Evolutionary conservation across 1,140 invertebrate species (phyloP).

Genomic region (Gonioctena quinquepunctata): DNA sequence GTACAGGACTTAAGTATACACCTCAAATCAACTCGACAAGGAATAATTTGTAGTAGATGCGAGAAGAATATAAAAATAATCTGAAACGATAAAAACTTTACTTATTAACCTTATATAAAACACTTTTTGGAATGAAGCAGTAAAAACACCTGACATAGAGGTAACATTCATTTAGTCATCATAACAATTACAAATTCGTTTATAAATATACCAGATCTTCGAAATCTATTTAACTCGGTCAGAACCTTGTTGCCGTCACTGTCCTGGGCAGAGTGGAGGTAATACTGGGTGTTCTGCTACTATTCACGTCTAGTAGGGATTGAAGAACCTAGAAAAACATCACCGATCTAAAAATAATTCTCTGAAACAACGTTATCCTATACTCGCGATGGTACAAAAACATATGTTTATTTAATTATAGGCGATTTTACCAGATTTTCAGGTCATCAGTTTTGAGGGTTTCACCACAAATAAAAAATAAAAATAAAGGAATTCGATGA

Average conservation of each 20-base stretch:
- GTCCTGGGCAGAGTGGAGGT: slow-evolving; percentile 48
- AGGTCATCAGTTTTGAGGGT: too few relatives aligned
- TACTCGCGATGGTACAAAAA: too few relatives aligned
- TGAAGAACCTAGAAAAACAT: slow-evolving; percentile 47
- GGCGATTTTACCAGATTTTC: too few relatives aligned
- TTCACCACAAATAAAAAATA: too few relatives aligned
- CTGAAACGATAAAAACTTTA: not conserved
- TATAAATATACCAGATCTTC: slow-evolving; percentile 46
- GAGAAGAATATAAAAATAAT: not conserved
- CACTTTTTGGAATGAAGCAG: not conserved
- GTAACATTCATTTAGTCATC: slow-evolving; percentile 31
- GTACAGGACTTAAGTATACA: too few relatives aligned
- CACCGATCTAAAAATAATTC: too few relatives aligned
- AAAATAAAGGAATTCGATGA: too few relatives aligned
- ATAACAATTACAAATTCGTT: slow-evolving; percentile 26
- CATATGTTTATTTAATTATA: too few relatives aligned
- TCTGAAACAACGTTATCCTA: too few relatives aligned
- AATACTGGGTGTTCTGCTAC: slow-evolving; percentile 40
- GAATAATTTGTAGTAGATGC: too few relatives aligned
- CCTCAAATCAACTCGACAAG: too few relatives aligned
- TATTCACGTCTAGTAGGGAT: slow-evolving; percentile 46
- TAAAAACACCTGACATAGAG: slow-evolving; percentile 26
- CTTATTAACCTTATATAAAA: not conserved
- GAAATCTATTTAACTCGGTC: slow-evolving; percentile 49
- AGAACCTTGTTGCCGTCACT: slow-evolving; percentile 54